Base-by-base conservation (phyloP, 2,113 vertebrate genomes). In the Loxodonta africana region DNA sequence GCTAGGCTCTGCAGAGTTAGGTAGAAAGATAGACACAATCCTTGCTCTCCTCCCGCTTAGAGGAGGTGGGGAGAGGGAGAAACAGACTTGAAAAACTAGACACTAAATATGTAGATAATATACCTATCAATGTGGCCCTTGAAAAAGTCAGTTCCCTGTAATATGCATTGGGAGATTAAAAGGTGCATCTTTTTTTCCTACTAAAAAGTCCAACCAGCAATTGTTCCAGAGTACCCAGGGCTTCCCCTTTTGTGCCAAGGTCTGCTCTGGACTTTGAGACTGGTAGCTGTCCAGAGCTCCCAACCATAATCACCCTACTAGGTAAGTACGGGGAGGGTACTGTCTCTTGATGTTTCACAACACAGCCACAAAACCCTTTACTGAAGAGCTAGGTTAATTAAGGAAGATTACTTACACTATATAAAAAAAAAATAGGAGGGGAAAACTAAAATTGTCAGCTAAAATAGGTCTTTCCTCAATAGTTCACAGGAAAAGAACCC, bases 201-300 rank as follows among this genome's bases (percentile, higher is more conserved):
- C 15, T 80, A 63, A 92, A 84, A 95, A 37, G 41, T 37, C 25
- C 90, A 94, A 51, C 41, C 30, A 82, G 53, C 44, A 91, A 65
- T 81, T 91, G 44, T 83, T 94, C 28, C 41, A 3, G 28, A 48
- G 28, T 21, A 62, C 62, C 23, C 25, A 87, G 30, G 0, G 18
- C 5, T 80, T 30, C n/a, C 65, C 11, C 57, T 17, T 48, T 15
- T 73, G 33, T 57, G 78, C 60, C 41, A 26, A 83, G 78, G 60
- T 90, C 37, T 48, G n/a, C 63, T 74, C 10, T 14, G 37, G 78
- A 44, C 30, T 73, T 74, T 57, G 67, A 28, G 44, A 28, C 26
- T 33, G 30, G 76, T 11, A 11, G 67, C 76, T 44, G 46, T 28
- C 51, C 63, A 23, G 5, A 60, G 26, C 46, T 62, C 69, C 30